Base-by-base conservation (phyloP, 2,113 vertebrate genomes). In the Hiodon alosoides region DNA sequence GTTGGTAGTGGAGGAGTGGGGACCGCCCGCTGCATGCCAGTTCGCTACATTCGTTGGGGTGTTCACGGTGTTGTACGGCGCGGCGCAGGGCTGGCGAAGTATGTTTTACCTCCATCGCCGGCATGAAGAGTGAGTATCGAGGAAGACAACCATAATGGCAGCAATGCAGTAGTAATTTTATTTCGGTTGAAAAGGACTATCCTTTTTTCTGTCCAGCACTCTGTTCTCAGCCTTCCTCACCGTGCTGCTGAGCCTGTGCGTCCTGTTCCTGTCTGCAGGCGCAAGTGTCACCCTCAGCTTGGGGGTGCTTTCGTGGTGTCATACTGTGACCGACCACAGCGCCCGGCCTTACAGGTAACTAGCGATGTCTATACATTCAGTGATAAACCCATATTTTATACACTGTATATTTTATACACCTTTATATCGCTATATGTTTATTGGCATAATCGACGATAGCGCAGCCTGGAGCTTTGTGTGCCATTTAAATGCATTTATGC, bases 41-140 rank as follows among this genome's bases (percentile, higher is more conserved):
- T 89, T 89, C 81, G 81, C 84, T 62, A 91, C 91, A 0, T 92
- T 93, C n/a, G 91, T 91, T 1, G 91, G 90, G 0, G 89, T 93
- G 58, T 92, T 92, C 79, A 91, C 90, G 11, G 90, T 88, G 67
- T 79, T 92, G 81, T 91, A 92, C 81, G 90, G 90, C 0, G 91
- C 90, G 0, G 90, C 89, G 54, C 91, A 93, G 84, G 87, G 89
- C 71, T 93, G 91, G 91, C 86, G 91, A 78, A 83, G 88, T 51
- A 79, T 93, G 47, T 90, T 93, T 72, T 93, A 93, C 76, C 90
- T 92, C 65, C 87, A 91, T 72, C 89, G 88, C 60, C 81, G 88
- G 13, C 91, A 92, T 8, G 91, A 93, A 71, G 91, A 93, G 91
- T 93, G 78, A 90, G 90, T 83, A 48, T 46, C 11, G 46, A 66